Evolutionary conservation across 2,113 vertebrate genomes (phyloP).

Genomic region (Stigmatopora argus): DNA sequence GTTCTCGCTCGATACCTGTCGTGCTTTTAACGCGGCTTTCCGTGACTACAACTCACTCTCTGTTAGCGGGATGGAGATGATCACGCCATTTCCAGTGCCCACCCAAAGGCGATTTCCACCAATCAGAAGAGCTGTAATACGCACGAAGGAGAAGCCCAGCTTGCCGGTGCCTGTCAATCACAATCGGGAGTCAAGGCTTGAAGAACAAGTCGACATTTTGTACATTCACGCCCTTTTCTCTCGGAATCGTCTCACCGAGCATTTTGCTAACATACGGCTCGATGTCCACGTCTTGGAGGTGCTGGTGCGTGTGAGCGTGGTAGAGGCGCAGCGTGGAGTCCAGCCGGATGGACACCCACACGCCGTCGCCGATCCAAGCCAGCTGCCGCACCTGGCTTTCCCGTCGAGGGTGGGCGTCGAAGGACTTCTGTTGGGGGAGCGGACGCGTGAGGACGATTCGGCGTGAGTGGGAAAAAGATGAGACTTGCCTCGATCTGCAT

Average conservation of each 20-base stretch:
- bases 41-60: slow-evolving; percentile 81
- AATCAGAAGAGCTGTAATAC: slow-evolving; percentile 94
- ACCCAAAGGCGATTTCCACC: slow-evolving; percentile 97
- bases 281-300: slow-evolving; percentile 95
- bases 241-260: slow-evolving; percentile 75
- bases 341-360: slow-evolving; percentile 95
- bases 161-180: slow-evolving; percentile 85
- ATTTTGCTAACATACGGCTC: slow-evolving; percentile 99
- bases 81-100: slow-evolving; percentile 93
- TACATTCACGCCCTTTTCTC: neutral
- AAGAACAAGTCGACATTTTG: too few relatives aligned
- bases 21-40: neutral
- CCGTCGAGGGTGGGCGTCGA: slow-evolving; percentile 91
- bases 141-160: slow-evolving; percentile 95
- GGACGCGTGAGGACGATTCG: neutral
- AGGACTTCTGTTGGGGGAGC: slow-evolving; percentile 78
- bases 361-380: slow-evolving; percentile 94
- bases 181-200: slow-evolving; percentile 4
- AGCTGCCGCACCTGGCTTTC: slow-evolving; percentile 97
- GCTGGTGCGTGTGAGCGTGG: slow-evolving; percentile 93
- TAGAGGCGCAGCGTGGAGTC: slow-evolving; percentile 93
- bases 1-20: neutral
- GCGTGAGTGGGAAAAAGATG: too few relatives aligned
- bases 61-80: slow-evolving; percentile 96
- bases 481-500: slow-evolving; percentile 93